phyloP scores from a whole-genome alignment of 2,888 invertebrate species.

The Odontocolon sp. region DNA sequence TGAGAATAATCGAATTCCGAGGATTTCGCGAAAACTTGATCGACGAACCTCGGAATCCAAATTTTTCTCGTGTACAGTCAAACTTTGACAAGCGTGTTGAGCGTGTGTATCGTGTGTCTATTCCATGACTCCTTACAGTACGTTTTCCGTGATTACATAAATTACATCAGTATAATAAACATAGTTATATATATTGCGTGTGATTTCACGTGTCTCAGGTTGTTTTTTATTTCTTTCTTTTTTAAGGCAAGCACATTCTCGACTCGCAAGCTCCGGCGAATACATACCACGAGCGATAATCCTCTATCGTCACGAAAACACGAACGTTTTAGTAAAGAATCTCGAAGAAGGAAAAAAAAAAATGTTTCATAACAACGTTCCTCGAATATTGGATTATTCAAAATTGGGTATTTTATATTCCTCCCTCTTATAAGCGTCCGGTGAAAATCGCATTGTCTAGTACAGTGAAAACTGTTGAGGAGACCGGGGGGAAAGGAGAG shows the following conservation, averaged over 20 bases:
- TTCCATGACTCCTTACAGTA: not conserved
- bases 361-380: no score
- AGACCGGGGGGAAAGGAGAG: no score
- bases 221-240: not conserved
- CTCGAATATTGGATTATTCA: conserved; percentile 34
- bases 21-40: not conserved
- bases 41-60: not conserved
- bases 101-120: conserved; percentile 4
- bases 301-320: not conserved
- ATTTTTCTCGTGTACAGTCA: conserved; percentile 12
- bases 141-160: not conserved
- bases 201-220: not conserved
- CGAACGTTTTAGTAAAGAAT: no score
- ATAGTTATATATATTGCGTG: not conserved
- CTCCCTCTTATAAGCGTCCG: not conserved
- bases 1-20: no score
- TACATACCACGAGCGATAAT: conserved; percentile 39
- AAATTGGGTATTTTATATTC: conserved; percentile 12
- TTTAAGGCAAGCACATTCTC: conserved; percentile 23
- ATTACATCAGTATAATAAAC: not conserved
- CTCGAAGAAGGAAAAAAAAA: no score
- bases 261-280: conserved; percentile 19
- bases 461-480: not conserved
- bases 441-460: not conserved
- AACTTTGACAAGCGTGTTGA: conserved; percentile 22